Conservation (phyloP, 2,888 invertebrate genomes). For the Nomada fucata region DNA sequence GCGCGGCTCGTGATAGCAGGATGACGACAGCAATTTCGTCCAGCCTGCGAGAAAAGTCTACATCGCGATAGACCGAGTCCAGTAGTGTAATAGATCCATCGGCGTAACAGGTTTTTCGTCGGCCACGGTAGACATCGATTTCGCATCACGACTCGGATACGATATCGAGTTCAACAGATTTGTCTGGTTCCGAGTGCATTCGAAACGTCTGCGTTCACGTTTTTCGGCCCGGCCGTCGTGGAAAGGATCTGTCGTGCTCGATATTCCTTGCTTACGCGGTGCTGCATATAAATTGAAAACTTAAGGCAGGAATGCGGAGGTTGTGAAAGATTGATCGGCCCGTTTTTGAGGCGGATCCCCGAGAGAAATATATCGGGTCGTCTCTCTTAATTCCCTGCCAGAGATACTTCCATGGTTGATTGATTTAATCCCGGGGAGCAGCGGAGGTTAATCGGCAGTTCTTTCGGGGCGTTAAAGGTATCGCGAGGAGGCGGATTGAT, state of each 20-base stretch:
- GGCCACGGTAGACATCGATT: constrained; percentile 4
- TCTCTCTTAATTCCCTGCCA: constrained; percentile 21
- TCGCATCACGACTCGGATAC: constrained; percentile 2
- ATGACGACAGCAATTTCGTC: constrained; percentile 2
- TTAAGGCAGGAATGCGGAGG: constrained; percentile 32
- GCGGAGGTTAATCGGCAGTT: neutral
- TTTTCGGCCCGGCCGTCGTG: neutral
- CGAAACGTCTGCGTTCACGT: constrained; percentile 26
- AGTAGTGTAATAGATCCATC: constrained; percentile 19
- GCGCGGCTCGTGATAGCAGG: constrained; percentile 50
- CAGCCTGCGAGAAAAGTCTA: neutral
- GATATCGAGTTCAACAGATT: constrained; percentile 39
- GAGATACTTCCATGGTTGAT: neutral
- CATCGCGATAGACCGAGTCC: constrained; percentile 16
- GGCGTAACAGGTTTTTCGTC: constrained; percentile 25
- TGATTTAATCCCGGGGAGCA: neutral
- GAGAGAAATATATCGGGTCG: constrained; percentile 4
- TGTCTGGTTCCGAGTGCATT: constrained; percentile 15
- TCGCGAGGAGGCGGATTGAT: neutral
- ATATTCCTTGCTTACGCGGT: constrained; percentile 29
- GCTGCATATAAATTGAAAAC: constrained; percentile 57
- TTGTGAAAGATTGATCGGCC: constrained; percentile 40
- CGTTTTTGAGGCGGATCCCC: constrained; percentile 23
- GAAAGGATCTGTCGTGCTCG: constrained; percentile 24
- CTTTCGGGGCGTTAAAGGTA: neutral